Evolutionary conservation across 2,888 invertebrate species (phyloP), one percentile per base, ranked within the genome.

Genomic region (Adelphocoris suturalis): DNA sequence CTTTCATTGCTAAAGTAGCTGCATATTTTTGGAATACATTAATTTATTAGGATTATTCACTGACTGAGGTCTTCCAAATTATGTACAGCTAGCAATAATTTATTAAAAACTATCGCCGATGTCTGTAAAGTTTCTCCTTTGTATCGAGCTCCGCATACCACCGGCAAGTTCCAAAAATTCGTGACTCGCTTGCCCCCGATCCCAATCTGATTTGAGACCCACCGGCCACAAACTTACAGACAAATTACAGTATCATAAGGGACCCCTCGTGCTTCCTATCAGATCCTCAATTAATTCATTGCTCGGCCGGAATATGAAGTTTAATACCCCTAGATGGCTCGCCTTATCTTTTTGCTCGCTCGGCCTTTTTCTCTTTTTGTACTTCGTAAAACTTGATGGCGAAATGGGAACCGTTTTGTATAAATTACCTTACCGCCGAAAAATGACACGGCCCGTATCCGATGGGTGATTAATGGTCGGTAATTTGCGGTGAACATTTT

Each of bases 131-230:
- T 76, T 76, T 76, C 27, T 14, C 27, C 76, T 76, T 37, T 37
- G 76, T 37, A 37, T 76, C 37, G 14, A 37, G 23, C 76, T 7
- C 28, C 37, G 76, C 3, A 37, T 9, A 2, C 75, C 76, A 28
- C 37, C 46, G 46, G 46, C 37, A 12, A 14, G 16, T 46, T 46
- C 46, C 16, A 55, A 85, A 85, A 85, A 85, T 28, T 61, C 85
- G 85, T 85, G 85, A 85, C 85, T 85, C 85, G 85, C 55, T 55
- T 61, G 85, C 57, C 85, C 85, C 46, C 85, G 61, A 85, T 85
- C 61, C 57, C 28, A 85, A 85, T 85, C 85, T 84, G 84, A 84
- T 84, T 85, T 61, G 48, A 61, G 27, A 52, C 19, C 82, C 46
- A 23, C 37, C 85, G 85, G 23, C 52, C n/a, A 28, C 85, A 85